Percentiles rank a stretch among this genome's conserved stretches.
These are phyloP conservation scores for Argopecten irradians DNA, from an alignment of 1,140 invertebrate genomes.

Conservation along the genomic window DNA sequence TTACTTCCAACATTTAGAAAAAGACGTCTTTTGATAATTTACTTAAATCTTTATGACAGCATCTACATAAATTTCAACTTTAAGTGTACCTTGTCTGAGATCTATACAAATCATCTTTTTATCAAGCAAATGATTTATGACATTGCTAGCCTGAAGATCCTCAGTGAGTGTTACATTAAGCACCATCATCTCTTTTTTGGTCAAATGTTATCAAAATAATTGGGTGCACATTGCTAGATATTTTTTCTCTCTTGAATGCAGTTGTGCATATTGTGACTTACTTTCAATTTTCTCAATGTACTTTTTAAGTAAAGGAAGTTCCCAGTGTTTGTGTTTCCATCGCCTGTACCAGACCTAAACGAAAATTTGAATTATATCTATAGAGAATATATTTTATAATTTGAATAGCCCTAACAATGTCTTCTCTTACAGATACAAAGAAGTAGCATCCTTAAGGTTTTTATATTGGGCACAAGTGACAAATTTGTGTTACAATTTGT, in stretches of 20 bases:
- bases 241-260: background rate
- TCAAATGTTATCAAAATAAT: background rate
- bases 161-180: too few species aligned
- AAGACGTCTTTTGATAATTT: too few species aligned
- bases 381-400: too few species aligned
- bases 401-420: too few species aligned
- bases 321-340: slow-evolving; percentile 54
- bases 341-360: slow-evolving; percentile 50
- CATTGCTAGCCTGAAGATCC: too few species aligned
- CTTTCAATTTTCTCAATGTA: slow-evolving; percentile 58
- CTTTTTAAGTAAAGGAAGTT: slow-evolving; percentile 43
- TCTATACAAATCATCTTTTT: too few species aligned
- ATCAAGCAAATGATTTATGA: too few species aligned
- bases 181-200: background rate
- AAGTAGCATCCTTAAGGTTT: background rate
- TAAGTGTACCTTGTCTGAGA: too few species aligned
- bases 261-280: slow-evolving; percentile 26
- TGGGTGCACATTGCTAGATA: background rate
- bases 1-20: too few species aligned
- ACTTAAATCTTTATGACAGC: too few species aligned
- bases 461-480: background rate
- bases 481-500: background rate
- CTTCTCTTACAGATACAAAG: too few species aligned
- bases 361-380: background rate
- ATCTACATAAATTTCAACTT: too few species aligned